phyloP scores from a whole-genome alignment of 2,797 vertebrate genomes.

The Psittacula echo region DNA sequence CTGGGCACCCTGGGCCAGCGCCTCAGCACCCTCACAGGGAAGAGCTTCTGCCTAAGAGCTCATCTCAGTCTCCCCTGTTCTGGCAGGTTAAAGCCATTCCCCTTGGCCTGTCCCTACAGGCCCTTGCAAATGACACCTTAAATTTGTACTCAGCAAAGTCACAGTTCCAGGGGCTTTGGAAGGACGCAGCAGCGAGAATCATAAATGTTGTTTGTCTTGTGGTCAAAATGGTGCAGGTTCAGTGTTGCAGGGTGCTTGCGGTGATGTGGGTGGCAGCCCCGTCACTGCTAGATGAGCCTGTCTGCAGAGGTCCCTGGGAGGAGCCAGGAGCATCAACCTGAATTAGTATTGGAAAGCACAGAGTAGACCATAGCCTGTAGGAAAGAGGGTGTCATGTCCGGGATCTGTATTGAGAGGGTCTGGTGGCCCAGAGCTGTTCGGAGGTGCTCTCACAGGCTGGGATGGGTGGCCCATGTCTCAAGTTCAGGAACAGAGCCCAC shows the following conservation, averaged over 20 bases:
- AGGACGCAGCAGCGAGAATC: background rate
- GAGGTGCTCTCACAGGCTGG: background rate
- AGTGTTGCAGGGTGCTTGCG: background rate
- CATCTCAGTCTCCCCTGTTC: background rate
- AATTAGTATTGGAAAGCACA: background rate
- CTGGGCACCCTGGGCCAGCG: too few relatives aligned
- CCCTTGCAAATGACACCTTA: background rate
- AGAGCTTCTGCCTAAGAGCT: background rate
- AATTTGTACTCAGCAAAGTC: background rate
- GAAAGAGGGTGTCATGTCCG: background rate
- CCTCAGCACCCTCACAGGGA: too few relatives aligned
- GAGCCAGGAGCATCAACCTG: background rate
- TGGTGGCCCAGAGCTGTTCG: background rate
- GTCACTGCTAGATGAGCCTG: rapidly evolving
- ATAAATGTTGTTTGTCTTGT: background rate
- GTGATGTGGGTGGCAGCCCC: background rate
- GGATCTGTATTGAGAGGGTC: background rate
- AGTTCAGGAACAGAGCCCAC: background rate
- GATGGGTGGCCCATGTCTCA: background rate
- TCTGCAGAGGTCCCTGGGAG: background rate
- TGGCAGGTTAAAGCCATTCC: background rate
- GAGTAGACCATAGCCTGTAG: background rate
- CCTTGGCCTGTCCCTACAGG: background rate
- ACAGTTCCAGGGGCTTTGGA: background rate
- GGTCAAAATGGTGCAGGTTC: background rate